A percentile compares a stretch with the other conserved stretches of the same genome.
Evolutionary conservation across 2,888 invertebrate species (phyloP).

Genomic region (Mesorhabditis sp.): DNA sequence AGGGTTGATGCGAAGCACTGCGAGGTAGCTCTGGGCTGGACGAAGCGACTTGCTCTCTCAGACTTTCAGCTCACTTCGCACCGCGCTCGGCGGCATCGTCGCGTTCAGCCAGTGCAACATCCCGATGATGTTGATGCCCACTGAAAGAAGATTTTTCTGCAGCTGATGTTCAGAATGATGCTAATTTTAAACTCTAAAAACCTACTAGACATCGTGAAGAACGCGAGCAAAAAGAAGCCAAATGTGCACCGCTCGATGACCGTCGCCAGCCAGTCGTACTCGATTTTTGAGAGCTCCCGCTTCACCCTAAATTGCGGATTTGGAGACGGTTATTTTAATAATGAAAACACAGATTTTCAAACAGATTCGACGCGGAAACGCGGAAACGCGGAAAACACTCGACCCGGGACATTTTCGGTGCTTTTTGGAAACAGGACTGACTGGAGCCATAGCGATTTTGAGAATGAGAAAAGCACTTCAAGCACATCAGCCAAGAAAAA

Average conservation of each 20-base stretch:
- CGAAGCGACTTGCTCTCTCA: neutral
- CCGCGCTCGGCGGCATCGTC: neutral
- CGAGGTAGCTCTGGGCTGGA: too few relatives aligned
- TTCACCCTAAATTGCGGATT: neutral
- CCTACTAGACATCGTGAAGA: slow-evolving; percentile 14
- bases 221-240: slow-evolving; percentile 17
- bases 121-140: neutral
- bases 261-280: slow-evolving; percentile 26
- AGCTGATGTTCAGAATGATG: neutral
- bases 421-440: too few relatives aligned
- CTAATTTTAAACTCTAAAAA: neutral
- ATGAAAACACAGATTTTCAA: too few relatives aligned
- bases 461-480: too few relatives aligned
- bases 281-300: slow-evolving; percentile 15
- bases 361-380: too few relatives aligned
- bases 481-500: too few relatives aligned
- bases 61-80: neutral
- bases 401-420: too few relatives aligned
- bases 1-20: too few relatives aligned
- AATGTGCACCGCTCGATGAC: slow-evolving; percentile 24
- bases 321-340: too few relatives aligned
- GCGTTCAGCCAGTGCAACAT: neutral
- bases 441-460: too few relatives aligned
- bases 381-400: too few relatives aligned
- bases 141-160: neutral